phyloP scores from a whole-genome alignment of 2,113 vertebrate species.

The Ictalurus punctatus region DNA sequence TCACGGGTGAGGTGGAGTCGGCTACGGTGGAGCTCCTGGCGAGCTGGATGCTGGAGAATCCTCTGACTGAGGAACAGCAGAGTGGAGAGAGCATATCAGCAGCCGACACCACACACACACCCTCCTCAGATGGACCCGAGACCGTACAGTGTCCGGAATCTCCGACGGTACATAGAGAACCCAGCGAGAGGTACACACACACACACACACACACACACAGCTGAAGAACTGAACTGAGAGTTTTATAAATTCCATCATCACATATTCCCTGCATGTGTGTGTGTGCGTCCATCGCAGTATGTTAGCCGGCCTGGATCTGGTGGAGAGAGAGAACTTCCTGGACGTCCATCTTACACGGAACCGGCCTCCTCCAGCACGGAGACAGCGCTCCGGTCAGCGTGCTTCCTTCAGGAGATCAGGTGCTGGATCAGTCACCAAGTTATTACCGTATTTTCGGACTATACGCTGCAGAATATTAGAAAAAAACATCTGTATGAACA shows the following conservation, averaged over 20 bases:
- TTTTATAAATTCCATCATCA: background rate
- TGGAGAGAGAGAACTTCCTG: constrained; percentile 79
- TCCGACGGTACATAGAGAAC: constrained; percentile 58
- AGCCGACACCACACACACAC: constrained; percentile 62
- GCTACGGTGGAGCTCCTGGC: constrained; percentile 76
- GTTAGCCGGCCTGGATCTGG: constrained; percentile 75
- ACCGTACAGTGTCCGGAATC: constrained; percentile 75
- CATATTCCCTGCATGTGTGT: background rate
- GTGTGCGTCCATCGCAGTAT: constrained; percentile 60
- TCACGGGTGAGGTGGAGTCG: constrained; percentile 76
- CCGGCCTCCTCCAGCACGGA: constrained; percentile 77
- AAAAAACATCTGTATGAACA: too few species aligned
- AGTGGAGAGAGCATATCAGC: constrained; percentile 52
- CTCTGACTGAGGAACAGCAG: constrained; percentile 72
- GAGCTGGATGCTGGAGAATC: constrained; percentile 83
- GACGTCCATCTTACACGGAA: constrained; percentile 80
- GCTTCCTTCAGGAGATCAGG: constrained; percentile 75
- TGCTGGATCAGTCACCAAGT: constrained; percentile 36
- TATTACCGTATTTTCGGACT: background rate
- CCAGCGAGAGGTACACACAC: constrained; percentile 68
- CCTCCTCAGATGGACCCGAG: constrained; percentile 75
- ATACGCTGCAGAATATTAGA: too few species aligned
- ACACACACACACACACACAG: background rate
- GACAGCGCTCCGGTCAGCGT: constrained; percentile 73
- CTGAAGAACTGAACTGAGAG: background rate